phyloP scores from a whole-genome alignment of 2,888 invertebrate species.

The Ophion slaviceki region DNA sequence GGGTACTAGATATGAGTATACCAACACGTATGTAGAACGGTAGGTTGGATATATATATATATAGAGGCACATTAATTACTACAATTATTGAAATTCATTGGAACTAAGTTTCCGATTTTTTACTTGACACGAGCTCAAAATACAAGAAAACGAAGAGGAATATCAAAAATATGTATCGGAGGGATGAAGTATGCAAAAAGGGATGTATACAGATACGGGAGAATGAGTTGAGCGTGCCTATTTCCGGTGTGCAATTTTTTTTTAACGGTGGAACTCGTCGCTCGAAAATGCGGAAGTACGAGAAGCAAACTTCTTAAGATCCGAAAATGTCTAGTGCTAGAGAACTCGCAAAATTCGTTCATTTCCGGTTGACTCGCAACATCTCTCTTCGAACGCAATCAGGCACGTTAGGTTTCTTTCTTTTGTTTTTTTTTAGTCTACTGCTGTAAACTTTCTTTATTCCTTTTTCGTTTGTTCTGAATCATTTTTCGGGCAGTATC shows the following conservation, averaged over 20 bases:
- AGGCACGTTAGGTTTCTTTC: not conserved
- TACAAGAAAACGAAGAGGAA: no score
- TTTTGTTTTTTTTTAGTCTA: not conserved
- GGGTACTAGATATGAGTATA: not conserved
- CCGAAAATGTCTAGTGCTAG: conserved; percentile 58
- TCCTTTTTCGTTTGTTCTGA: not conserved
- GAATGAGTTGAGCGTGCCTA: no score
- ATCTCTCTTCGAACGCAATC: not conserved
- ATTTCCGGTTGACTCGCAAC: conserved; percentile 31
- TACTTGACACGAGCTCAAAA: not conserved
- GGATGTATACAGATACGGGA: not conserved
- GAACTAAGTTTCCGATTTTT: not conserved
- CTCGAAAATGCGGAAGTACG: conserved; percentile 16
- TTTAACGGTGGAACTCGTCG: not conserved
- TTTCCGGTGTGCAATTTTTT: no score
- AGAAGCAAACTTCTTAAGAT: conserved; percentile 46
- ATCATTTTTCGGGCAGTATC: not conserved
- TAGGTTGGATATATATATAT: not conserved
- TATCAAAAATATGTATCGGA: not conserved
- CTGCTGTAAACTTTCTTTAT: not conserved
- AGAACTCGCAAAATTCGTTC: conserved; percentile 47
- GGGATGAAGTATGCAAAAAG: not conserved
- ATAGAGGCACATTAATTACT: not conserved
- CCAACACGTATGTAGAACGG: not conserved
- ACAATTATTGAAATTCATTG: not conserved